phyloP scores from a whole-genome alignment of 2,888 invertebrate genomes.

The Trilocha varians region DNA sequence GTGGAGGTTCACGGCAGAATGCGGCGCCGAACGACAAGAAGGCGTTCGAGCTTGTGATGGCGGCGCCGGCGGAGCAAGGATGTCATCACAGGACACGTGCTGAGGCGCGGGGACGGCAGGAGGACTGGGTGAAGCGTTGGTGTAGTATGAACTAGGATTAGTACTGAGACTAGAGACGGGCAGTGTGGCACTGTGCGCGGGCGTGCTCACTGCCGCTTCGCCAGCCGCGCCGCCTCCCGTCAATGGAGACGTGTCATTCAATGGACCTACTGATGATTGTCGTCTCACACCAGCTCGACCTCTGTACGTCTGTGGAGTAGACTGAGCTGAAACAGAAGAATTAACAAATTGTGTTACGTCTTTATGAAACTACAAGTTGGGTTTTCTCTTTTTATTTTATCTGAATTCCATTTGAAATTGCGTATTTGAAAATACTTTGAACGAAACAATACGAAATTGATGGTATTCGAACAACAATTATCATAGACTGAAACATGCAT shows the following conservation, averaged over 20 bases:
- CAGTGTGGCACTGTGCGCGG: slow-evolving; percentile 61
- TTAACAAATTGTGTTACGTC: background rate
- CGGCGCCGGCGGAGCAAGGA: slow-evolving; percentile 48
- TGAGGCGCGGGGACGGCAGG: slow-evolving; percentile 56
- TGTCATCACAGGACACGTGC: slow-evolving; percentile 64
- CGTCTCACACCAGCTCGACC: slow-evolving; percentile 74
- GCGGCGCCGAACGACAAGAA: slow-evolving; percentile 62
- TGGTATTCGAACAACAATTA: background rate
- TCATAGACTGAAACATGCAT: slow-evolving; percentile 35
- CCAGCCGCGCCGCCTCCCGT: slow-evolving; percentile 47
- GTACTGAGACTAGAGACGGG: slow-evolving; percentile 72
- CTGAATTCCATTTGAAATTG: background rate
- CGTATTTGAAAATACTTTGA: background rate
- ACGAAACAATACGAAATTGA: background rate
- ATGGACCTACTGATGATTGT: slow-evolving; percentile 75
- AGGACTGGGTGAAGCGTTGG: slow-evolving; percentile 75
- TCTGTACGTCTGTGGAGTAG: slow-evolving; percentile 75
- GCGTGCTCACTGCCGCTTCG: slow-evolving; percentile 59
- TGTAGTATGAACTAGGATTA: slow-evolving; percentile 74
- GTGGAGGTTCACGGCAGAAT: slow-evolving; percentile 61
- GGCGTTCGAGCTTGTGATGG: slow-evolving; percentile 42
- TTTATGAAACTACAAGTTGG: background rate
- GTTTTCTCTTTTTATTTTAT: background rate
- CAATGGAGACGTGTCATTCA: slow-evolving; percentile 69
- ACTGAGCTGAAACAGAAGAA: slow-evolving; percentile 69